Evolutionary conservation across 2,113 vertebrate genomes (phyloP).

Genomic region (Lophius piscatorius): DNA sequence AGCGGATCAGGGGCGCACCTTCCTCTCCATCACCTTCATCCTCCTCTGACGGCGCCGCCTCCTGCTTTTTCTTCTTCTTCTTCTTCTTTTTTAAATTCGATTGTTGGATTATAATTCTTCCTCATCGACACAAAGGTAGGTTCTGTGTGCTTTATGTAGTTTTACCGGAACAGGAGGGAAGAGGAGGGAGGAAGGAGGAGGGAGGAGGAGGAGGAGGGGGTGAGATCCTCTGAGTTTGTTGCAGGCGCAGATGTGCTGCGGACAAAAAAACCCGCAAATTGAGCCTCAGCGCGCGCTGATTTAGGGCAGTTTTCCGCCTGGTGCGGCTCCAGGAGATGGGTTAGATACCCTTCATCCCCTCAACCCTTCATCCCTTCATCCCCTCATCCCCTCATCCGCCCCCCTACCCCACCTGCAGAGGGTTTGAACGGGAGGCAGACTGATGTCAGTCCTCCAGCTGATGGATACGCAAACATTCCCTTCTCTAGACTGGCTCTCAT

Average conservation of each 20-base stretch:
- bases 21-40: constrained; percentile 33
- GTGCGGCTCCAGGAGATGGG: constrained; percentile 56
- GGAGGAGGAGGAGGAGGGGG: background rate
- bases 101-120: constrained; percentile 78
- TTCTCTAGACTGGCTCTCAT: background rate
- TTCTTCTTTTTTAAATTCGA: constrained; percentile 9
- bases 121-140: constrained; percentile 54
- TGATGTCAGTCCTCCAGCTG: constrained; percentile 47
- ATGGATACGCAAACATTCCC: constrained; percentile 43
- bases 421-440: constrained; percentile 26
- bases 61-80: constrained; percentile 8
- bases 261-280: constrained; percentile 28
- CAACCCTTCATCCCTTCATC: no score
- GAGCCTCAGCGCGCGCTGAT: constrained; percentile 41
- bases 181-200: background rate
- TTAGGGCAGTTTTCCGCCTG: constrained; percentile 55
- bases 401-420: constrained; percentile 23
- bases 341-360: constrained; percentile 28
- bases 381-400: constrained; percentile 35
- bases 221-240: no score
- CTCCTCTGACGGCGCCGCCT: background rate
- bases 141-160: constrained; percentile 15
- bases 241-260: constrained; percentile 33
- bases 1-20: constrained; percentile 52
- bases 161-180: background rate